Base-by-base conservation (phyloP, 1,140 invertebrate species). In the Drosophila carrolli region DNA sequence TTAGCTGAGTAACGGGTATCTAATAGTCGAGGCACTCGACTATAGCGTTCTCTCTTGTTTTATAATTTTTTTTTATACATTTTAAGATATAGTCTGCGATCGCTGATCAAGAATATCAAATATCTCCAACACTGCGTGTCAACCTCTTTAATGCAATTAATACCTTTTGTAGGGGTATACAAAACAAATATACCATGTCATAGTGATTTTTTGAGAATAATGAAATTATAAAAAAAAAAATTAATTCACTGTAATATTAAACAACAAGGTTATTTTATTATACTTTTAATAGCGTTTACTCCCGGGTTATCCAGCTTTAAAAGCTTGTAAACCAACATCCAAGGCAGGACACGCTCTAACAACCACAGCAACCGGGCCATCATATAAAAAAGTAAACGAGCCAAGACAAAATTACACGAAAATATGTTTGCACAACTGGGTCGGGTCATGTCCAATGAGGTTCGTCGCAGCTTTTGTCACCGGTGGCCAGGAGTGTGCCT, bases 371-470 rank as follows among this genome's bases (percentile, higher is more conserved):
- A 73, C 63, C 63, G 58, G 65, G 71, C 55, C 72, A 84, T 38
- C 61, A 78, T 60, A 75, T 54, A 81, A 68, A 83, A 79, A 63
- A 71, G 70, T 43, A 75, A 72, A 81, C 67, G 66, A 72, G 75
- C 70, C 65, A 78, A 85, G 78, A 78, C 78, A 88, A 82, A 85
- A 82, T 85, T 88, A 88, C 78, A 68, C 59, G 70, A 88, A 88
- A 88, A 88, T 82, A 88, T 88, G 83, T 85, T 88, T 85, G 79
- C 78, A 53, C 82, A 85, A 82, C 65, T 68, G 70, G 75, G 75
- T 67, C 67, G 73, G 77, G 63, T 75, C 72, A 75, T 75, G 72
- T 75, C 72, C 70, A 75, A 55, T 75, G 60, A 57, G 63, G 63
- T 75, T 74, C 58, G 40, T 75, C 57, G 68, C 65, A 66, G 65